A percentile compares a stretch with the other conserved stretches of the same genome.
Evolutionary conservation across 2,888 invertebrate species (phyloP).

Genomic region (Formica aserva): DNA sequence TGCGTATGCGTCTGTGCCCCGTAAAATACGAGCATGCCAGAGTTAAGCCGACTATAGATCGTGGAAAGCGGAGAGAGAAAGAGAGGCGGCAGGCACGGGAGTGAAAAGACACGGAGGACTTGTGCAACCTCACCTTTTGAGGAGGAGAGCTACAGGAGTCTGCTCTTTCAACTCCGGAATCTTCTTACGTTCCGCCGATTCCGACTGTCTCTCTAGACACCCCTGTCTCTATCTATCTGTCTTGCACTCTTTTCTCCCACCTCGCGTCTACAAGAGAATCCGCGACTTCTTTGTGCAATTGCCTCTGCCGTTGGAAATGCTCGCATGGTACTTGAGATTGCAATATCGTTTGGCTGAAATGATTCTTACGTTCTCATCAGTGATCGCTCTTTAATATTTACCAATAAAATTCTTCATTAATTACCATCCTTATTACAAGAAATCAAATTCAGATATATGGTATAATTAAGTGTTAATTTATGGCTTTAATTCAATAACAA

Average conservation of each 20-base stretch:
- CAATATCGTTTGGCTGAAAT: conserved; percentile 38
- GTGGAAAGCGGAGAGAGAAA: conserved; percentile 77
- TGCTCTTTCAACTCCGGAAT: conserved; percentile 80
- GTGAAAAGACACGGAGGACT: conserved; percentile 32
- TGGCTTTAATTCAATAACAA: not conserved
- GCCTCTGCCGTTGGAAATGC: conserved; percentile 28
- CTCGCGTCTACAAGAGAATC: conserved; percentile 30
- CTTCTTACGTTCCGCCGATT: conserved; percentile 75
- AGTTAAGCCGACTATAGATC: conserved; percentile 82
- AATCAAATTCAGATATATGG: not conserved
- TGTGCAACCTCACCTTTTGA: conserved; percentile 70
- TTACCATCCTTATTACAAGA: not conserved
- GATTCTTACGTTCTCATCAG: not conserved
- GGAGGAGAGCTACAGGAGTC: conserved; percentile 74
- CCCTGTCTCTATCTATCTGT: conserved; percentile 40
- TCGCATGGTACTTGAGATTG: conserved; percentile 42
- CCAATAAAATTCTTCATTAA: not conserved
- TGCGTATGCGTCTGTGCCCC: conserved; percentile 44
- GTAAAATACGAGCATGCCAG: conserved; percentile 81
- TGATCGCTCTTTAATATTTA: not conserved
- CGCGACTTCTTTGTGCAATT: conserved; percentile 55
- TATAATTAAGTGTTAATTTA: not conserved
- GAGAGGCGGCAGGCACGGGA: conserved; percentile 60
- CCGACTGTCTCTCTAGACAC: conserved; percentile 63
- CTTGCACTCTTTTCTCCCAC: conserved; percentile 31